These are phyloP conservation scores for Amphipyra berbera DNA, from an alignment of 2,888 invertebrate species.

Conservation along the genomic window DNA sequence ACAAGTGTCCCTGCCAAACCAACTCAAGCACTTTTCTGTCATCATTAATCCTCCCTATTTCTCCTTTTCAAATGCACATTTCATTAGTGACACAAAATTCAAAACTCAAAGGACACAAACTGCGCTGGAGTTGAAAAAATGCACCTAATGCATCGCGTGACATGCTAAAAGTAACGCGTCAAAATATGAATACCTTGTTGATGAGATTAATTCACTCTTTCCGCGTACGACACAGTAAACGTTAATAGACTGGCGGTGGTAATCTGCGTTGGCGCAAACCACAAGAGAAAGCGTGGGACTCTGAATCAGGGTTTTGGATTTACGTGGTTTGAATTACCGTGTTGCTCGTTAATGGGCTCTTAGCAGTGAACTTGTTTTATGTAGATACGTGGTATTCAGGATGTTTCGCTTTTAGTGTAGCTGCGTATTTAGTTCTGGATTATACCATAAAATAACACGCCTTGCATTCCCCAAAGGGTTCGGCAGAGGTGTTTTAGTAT, in stretches of 20 bases:
- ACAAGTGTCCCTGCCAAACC: too few relatives aligned
- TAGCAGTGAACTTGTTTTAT: background rate
- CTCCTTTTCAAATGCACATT: conserved; percentile 11
- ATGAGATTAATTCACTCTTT: conserved; percentile 68
- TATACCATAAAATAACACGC: too few relatives aligned
- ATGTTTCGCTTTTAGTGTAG: too few relatives aligned
- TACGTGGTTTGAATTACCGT: background rate
- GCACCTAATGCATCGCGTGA: conserved; percentile 21
- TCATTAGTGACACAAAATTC: conserved; percentile 13
- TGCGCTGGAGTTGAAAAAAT: conserved; percentile 27
- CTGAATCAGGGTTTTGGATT: background rate
- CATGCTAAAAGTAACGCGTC: conserved; percentile 38
- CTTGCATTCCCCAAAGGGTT: too few relatives aligned
- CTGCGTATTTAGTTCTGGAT: too few relatives aligned
- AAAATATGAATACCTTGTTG: conserved; percentile 56
- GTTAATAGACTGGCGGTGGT: conserved; percentile 65
- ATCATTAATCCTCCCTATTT: conserved; percentile 4
- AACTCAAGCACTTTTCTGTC: background rate
- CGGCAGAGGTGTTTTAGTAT: too few relatives aligned
- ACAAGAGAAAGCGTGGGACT: conserved; percentile 24
- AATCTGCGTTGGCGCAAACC: conserved; percentile 34
- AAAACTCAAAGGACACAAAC: conserved; percentile 17
- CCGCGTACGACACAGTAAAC: conserved; percentile 59
- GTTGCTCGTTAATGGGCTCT: background rate
- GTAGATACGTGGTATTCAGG: too few relatives aligned